These are phyloP conservation scores for Aphis craccivora DNA, from an alignment of 1,140 invertebrate genomes.

Conservation along the genomic window DNA sequence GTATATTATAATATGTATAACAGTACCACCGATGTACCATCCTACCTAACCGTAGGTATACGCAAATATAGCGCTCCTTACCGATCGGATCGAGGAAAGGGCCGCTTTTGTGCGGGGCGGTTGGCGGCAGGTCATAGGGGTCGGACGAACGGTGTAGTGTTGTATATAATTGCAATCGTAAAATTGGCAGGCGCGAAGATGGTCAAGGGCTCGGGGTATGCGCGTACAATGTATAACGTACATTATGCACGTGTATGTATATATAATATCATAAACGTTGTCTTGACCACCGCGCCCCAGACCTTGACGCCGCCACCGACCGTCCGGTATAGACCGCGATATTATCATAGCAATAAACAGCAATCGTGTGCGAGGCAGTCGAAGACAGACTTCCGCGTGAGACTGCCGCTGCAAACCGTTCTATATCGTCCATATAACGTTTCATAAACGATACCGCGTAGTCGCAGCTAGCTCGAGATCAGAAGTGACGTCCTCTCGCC, in stretches of 20 bases:
- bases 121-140: background rate
- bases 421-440: background rate
- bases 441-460: background rate
- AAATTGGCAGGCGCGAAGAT: constrained; percentile 12
- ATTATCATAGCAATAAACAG: background rate
- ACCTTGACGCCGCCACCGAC: constrained; percentile 3
- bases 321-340: background rate
- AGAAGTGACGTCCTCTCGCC: background rate
- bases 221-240: background rate
- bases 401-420: background rate
- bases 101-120: background rate
- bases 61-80: background rate
- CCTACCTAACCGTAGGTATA: background rate
- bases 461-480: background rate
- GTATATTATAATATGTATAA: background rate
- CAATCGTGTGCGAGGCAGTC: constrained; percentile 24
- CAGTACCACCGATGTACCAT: background rate
- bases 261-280: background rate
- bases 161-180: constrained; percentile 37
- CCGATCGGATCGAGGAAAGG: background rate
- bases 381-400: background rate
- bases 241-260: background rate
- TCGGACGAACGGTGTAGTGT: background rate
- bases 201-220: constrained; percentile 40
- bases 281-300: constrained; percentile 1